phyloP scores from a whole-genome alignment of 1,140 invertebrate genomes.

The Magallana angulata region DNA sequence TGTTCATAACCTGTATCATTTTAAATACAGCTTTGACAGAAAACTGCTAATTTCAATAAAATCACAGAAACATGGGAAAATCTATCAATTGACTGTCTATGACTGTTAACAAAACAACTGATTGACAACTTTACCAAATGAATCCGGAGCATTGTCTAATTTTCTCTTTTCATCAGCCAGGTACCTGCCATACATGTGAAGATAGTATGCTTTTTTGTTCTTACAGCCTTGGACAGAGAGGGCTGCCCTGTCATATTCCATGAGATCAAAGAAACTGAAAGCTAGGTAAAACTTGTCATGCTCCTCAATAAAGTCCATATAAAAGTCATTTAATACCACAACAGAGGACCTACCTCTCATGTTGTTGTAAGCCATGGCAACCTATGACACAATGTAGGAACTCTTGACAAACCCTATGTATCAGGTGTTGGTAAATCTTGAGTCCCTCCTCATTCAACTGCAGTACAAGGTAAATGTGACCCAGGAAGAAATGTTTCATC shows the following conservation, averaged over 20 bases:
- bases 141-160: slow-evolving; percentile 90
- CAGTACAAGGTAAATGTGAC: slow-evolving; percentile 93
- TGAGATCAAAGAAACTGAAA: slow-evolving; percentile 94
- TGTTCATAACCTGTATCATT: no score
- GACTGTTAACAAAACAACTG: no score
- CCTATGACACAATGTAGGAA: no score
- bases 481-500: slow-evolving; percentile 96
- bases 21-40: no score
- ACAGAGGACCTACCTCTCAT: slow-evolving; percentile 83
- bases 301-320: slow-evolving; percentile 80
- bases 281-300: slow-evolving; percentile 88
- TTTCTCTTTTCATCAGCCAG: slow-evolving; percentile 92
- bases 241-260: slow-evolving; percentile 94
- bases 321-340: slow-evolving; percentile 3
- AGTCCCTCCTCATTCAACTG: slow-evolving; percentile 92
- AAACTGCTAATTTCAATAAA: no score
- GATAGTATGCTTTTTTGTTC: slow-evolving; percentile 86
- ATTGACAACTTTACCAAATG: slow-evolving; percentile 81
- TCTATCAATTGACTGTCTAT: no score
- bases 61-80: no score
- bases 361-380: no score
- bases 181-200: slow-evolving; percentile 92
- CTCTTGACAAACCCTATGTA: no score
- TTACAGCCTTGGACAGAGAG: slow-evolving; percentile 88
- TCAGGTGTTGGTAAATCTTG: no score